Conservation (phyloP, 2,888 invertebrate species). For the Dastarcus helophoroides region DNA sequence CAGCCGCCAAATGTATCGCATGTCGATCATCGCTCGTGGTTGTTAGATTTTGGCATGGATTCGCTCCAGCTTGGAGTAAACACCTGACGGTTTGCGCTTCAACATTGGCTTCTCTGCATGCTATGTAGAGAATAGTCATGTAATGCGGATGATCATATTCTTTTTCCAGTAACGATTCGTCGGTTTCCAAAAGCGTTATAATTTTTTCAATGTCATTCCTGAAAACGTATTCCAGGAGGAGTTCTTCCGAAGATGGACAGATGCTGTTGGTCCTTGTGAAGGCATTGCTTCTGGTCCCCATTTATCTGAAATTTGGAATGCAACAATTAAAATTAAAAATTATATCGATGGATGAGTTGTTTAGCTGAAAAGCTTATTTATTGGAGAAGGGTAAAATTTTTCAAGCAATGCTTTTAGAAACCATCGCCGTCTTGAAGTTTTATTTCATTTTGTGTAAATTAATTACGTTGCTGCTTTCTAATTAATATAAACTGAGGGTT, state of each 20-base stretch:
- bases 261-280: constrained; percentile 25
- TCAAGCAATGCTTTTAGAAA: too few relatives aligned
- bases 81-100: constrained; percentile 44
- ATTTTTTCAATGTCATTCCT: constrained; percentile 43
- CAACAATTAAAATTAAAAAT: too few relatives aligned
- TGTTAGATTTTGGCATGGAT: constrained; percentile 51
- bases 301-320: too few relatives aligned
- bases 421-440: too few relatives aligned
- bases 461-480: too few relatives aligned
- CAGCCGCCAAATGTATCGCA: constrained; percentile 55
- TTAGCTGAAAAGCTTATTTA: too few relatives aligned
- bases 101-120: constrained; percentile 46
- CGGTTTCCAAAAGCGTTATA: constrained; percentile 39
- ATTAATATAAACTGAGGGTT: too few relatives aligned
- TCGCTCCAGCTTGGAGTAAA: constrained; percentile 48
- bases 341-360: too few relatives aligned
- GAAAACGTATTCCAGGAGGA: constrained; percentile 41
- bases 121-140: constrained; percentile 36
- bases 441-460: too few relatives aligned
- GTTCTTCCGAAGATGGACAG: constrained; percentile 27
- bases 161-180: constrained; percentile 42
- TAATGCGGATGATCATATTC: constrained; percentile 46
- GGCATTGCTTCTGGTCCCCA: too few relatives aligned
- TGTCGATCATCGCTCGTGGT: constrained; percentile 41
- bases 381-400: too few relatives aligned